Percentiles rank a stretch among this genome's conserved stretches.
These are phyloP conservation scores for Acromyrmex charruanus DNA, from an alignment of 1,140 invertebrate species.

Conservation along the genomic window DNA sequence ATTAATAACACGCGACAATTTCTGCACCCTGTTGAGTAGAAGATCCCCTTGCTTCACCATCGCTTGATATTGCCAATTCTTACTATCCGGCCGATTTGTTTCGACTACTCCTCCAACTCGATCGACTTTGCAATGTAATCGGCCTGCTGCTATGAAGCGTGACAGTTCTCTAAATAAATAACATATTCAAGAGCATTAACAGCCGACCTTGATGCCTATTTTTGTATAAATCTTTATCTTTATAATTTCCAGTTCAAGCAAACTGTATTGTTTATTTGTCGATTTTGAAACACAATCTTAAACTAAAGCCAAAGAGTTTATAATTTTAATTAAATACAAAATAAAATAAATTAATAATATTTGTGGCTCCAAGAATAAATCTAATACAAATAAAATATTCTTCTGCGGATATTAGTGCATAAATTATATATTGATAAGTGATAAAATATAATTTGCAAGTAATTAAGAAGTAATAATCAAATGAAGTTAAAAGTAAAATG, in stretches of 20 bases:
- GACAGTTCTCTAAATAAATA: conserved; percentile 90
- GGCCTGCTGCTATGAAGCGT: conserved; percentile 97
- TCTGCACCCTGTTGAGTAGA: conserved; percentile 98
- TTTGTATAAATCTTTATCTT: no score
- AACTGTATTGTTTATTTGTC: neutral
- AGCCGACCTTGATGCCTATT: no score
- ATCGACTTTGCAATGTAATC: conserved; percentile 99
- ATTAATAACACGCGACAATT: conserved; percentile 99
- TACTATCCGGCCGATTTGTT: conserved; percentile 97
- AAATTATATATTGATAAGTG: no score
- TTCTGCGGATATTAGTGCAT: no score
- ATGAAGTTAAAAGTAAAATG: no score
- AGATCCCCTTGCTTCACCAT: conserved; percentile 99
- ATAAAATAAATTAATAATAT: no score
- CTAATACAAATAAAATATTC: no score
- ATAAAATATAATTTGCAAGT: no score
- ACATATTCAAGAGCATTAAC: neutral
- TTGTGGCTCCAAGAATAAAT: no score
- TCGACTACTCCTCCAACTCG: conserved; percentile 98
- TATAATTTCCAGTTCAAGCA: neutral
- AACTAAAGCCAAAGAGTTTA: no score
- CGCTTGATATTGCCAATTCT: conserved; percentile 98
- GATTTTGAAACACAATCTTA: no score
- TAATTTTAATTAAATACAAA: conserved; percentile 40
- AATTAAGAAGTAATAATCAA: no score